Evolutionary conservation across 2,113 vertebrate genomes (phyloP).

Genomic region (Chamaea fasciata): DNA sequence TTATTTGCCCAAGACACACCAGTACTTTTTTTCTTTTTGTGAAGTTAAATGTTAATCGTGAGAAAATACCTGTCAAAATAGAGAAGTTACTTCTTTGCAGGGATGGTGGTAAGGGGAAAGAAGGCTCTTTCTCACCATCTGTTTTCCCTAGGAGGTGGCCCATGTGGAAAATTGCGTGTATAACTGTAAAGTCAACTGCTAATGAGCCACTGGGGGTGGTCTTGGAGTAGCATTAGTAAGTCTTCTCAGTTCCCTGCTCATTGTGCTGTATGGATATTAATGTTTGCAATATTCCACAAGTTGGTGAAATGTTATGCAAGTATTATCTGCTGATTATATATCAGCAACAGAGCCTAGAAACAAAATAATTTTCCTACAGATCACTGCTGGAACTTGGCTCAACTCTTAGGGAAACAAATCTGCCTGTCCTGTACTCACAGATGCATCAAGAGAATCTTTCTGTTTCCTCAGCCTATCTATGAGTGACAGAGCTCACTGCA

Average conservation of each 20-base stretch:
- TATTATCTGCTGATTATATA: background rate
- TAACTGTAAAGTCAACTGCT: conserved; percentile 19
- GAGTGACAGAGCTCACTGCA: background rate
- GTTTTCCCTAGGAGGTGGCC: conserved; percentile 35
- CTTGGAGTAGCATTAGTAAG: background rate
- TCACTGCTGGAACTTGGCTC: background rate
- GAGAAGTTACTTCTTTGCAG: conserved; percentile 4
- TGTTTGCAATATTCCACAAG: background rate
- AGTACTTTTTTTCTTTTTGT: background rate
- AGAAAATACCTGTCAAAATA: conserved; percentile 29
- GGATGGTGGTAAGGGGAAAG: background rate
- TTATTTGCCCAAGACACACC: background rate
- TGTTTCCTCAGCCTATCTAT: background rate
- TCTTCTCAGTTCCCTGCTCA: background rate
- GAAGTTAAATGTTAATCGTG: background rate
- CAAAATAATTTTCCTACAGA: background rate
- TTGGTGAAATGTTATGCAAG: background rate
- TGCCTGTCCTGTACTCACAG: background rate
- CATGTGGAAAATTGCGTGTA: conserved; percentile 8
- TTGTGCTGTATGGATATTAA: background rate
- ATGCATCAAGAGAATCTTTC: background rate
- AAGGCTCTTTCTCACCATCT: conserved; percentile 34
- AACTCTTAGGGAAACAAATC: background rate
- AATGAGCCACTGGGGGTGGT: conserved; percentile 15
- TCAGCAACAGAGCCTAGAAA: background rate